Conservation (phyloP, 2,797 vertebrate genomes). For the Emydoidea blandingii region DNA sequence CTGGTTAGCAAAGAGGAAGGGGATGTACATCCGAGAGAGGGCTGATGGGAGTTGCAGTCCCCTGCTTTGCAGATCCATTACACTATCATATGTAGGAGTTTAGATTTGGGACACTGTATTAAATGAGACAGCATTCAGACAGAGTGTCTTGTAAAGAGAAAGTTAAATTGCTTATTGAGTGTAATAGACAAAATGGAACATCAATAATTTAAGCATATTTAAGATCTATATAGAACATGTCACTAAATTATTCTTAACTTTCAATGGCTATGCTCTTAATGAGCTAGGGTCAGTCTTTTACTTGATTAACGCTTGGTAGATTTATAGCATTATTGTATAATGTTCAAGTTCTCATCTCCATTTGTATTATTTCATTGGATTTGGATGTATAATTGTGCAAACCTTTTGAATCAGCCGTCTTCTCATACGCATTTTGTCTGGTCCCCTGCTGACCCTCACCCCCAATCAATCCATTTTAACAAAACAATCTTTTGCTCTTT, state of each 20-base stretch:
- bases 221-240: neutral
- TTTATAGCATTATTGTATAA: neutral
- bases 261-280: neutral
- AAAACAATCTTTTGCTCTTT: neutral
- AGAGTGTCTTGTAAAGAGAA: slow-evolving; percentile 34
- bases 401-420: neutral
- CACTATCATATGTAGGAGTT: neutral
- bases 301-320: neutral
- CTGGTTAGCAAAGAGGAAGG: neutral
- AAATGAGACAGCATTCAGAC: slow-evolving; percentile 21
- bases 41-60: neutral
- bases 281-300: neutral
- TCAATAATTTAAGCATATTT: slow-evolving; percentile 38
- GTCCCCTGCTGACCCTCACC: neutral
- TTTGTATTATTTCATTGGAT: slow-evolving; percentile 2
- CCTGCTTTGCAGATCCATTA: neutral
- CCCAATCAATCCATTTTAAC: neutral
- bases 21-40: neutral
- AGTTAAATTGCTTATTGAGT: slow-evolving; percentile 18
- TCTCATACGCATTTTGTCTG: neutral
- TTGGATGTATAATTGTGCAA: neutral
- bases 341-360: accelerated
- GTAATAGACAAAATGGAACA: neutral
- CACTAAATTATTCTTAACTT: neutral
- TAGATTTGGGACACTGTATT: slow-evolving; percentile 12